Conservation (phyloP, 2,797 vertebrate genomes). For the Epinephelus coioides region DNA sequence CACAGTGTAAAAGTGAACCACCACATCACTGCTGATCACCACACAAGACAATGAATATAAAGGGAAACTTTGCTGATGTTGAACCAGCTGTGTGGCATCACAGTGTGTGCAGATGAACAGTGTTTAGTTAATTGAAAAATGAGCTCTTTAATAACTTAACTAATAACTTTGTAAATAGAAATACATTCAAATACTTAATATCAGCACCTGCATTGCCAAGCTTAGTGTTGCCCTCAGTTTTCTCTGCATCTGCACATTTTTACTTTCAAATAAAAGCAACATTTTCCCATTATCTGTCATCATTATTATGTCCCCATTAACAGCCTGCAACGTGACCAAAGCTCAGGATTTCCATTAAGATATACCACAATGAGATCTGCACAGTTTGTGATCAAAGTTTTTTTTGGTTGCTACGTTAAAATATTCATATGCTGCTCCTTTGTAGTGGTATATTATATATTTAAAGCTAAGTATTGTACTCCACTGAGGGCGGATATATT, state of each 20-base stretch:
- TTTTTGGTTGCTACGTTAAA: constrained; percentile 5
- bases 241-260: not conserved
- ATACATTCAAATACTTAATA: too few species aligned
- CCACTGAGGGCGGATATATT: constrained; percentile 10
- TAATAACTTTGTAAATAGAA: not conserved
- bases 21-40: too few species aligned
- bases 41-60: too few species aligned
- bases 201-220: too few species aligned
- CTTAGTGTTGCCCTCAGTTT: not conserved
- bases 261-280: not conserved
- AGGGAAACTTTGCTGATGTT: too few species aligned
- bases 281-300: not conserved
- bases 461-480: constrained; percentile 21
- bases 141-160: too few species aligned
- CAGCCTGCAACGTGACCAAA: not conserved
- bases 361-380: not conserved
- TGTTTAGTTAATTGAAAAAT: too few species aligned
- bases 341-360: constrained; percentile 1
- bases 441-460: constrained; percentile 19
- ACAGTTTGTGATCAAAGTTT: constrained; percentile 24
- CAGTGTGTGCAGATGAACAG: too few species aligned
- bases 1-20: too few species aligned
- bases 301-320: not conserved
- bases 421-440: constrained; percentile 23
- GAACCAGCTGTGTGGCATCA: too few species aligned